Conservation (phyloP, 2,888 invertebrate species). For the Tetrapedia diversipes region DNA sequence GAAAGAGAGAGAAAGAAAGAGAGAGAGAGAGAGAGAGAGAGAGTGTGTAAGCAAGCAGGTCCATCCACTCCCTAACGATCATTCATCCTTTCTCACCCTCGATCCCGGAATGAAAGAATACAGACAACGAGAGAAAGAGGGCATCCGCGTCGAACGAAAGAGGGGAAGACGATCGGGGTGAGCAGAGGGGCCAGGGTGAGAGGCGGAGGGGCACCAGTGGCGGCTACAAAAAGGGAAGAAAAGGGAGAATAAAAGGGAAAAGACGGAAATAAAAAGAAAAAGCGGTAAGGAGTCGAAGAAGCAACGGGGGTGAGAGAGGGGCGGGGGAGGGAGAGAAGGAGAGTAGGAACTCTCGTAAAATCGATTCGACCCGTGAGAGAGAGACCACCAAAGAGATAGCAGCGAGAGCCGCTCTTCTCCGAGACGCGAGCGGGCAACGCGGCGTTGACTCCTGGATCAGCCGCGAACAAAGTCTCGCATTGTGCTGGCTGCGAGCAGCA, state of each 20-base stretch:
- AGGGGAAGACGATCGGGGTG: background rate
- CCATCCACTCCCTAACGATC: slow-evolving; percentile 58
- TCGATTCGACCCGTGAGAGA: slow-evolving; percentile 63
- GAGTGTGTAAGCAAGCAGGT: too few relatives aligned
- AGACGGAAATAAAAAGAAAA: background rate
- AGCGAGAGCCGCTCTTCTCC: slow-evolving; percentile 41
- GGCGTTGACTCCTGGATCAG: slow-evolving; percentile 33
- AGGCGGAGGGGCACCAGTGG: background rate
- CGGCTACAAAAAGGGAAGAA: background rate
- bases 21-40: background rate
- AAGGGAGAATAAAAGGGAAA: background rate
- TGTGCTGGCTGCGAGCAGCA: slow-evolving; percentile 43
- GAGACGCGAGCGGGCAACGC: slow-evolving; percentile 28
- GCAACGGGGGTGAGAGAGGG: background rate
- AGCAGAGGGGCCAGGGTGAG: too few relatives aligned
- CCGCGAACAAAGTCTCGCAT: slow-evolving; percentile 68
- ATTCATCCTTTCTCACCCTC: slow-evolving; percentile 64
- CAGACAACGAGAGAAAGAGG: slow-evolving; percentile 38
- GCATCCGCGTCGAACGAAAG: background rate
- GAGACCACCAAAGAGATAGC: slow-evolving; percentile 57
- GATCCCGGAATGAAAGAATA: slow-evolving; percentile 52
- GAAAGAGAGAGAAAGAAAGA: background rate
- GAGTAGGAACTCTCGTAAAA: slow-evolving; percentile 65
- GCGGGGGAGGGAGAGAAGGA: slow-evolving; percentile 34
- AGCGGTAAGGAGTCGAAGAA: background rate